Evolutionary conservation across 2,888 invertebrate genomes (phyloP).

Genomic region (Dicranocentrus wangi): DNA sequence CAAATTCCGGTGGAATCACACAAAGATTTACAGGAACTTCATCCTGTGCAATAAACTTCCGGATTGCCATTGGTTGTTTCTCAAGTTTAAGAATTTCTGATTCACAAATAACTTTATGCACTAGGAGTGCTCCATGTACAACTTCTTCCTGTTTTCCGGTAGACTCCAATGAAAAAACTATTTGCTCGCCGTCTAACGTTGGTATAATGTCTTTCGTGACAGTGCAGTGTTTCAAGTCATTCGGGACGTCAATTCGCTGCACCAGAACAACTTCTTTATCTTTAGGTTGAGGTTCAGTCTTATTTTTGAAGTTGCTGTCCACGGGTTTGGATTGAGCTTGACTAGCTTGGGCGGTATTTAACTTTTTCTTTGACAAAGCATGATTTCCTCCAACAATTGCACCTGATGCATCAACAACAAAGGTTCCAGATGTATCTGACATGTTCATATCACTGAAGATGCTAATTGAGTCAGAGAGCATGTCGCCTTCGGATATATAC

Average conservation of each 20-base stretch:
- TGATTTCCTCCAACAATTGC: slow-evolving; percentile 39
- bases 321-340: slow-evolving; percentile 59
- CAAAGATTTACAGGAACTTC: slow-evolving; percentile 84
- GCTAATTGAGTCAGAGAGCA: slow-evolving; percentile 68
- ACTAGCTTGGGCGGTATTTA: slow-evolving; percentile 40
- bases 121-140: slow-evolving; percentile 76
- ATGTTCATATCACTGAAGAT: slow-evolving; percentile 72
- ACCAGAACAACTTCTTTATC: slow-evolving; percentile 62
- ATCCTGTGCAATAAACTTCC: slow-evolving; percentile 78
- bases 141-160: slow-evolving; percentile 9
- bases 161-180: slow-evolving; percentile 30
- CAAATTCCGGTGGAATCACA: slow-evolving; percentile 79
- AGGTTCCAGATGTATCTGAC: slow-evolving; percentile 68
- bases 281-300: slow-evolving; percentile 45
- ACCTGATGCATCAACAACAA: slow-evolving; percentile 60
- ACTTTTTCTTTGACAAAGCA: slow-evolving; percentile 39
- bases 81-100: slow-evolving; percentile 77
- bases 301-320: slow-evolving; percentile 42
- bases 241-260: slow-evolving; percentile 67
- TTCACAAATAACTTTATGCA: slow-evolving; percentile 78
- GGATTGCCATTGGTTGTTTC: slow-evolving; percentile 79
- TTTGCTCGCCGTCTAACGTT: slow-evolving; percentile 63
- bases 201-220: slow-evolving; percentile 62
- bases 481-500: slow-evolving; percentile 70
- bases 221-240: slow-evolving; percentile 64